Conservation (phyloP, 2,888 invertebrate genomes). For the Julus scandinavius region DNA sequence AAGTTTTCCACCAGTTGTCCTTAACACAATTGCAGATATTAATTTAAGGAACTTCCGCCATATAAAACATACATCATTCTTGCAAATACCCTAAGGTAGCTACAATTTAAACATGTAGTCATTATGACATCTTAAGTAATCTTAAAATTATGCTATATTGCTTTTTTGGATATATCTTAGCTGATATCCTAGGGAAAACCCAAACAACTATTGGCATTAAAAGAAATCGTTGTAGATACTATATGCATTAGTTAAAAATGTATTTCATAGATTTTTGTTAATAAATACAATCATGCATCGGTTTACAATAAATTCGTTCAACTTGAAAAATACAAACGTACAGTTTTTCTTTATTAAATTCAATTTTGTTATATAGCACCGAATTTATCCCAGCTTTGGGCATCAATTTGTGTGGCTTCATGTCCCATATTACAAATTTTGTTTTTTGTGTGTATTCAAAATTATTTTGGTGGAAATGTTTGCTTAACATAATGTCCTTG, state of each 20-base stretch:
- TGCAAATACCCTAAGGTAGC: not conserved
- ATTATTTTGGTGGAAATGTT: not conserved
- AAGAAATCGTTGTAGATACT: too few species aligned
- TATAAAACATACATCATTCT: too few species aligned
- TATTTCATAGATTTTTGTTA: not conserved
- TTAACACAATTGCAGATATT: not conserved
- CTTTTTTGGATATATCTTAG: too few species aligned
- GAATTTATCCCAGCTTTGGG: not conserved
- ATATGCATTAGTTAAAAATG: too few species aligned
- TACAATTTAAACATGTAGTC: not conserved
- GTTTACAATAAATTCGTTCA: not conserved
- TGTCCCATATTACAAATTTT: not conserved
- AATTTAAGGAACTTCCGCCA: not conserved
- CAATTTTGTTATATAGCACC: not conserved
- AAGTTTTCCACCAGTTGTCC: not conserved
- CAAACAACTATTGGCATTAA: too few species aligned
- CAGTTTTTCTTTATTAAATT: not conserved
- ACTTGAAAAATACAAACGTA: not conserved
- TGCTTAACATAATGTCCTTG: not conserved
- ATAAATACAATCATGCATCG: not conserved
- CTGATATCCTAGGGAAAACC: too few species aligned
- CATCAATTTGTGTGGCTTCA: not conserved
- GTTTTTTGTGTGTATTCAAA: not conserved
- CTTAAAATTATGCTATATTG: too few species aligned
- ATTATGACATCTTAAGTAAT: not conserved